Base-by-base conservation (phyloP, 2,888 invertebrate genomes). In the Patella pellucida region DNA sequence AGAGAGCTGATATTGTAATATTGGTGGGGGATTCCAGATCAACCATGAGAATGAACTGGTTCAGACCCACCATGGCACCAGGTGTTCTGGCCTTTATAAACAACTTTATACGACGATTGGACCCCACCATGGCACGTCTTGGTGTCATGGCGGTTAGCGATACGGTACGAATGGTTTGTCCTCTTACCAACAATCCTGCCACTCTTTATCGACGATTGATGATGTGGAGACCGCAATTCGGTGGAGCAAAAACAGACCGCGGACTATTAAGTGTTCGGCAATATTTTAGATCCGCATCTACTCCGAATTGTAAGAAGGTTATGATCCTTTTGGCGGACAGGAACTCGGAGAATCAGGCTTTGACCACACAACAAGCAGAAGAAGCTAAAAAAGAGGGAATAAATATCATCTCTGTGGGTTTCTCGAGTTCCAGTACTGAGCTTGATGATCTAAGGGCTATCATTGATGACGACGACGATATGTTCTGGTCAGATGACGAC, bases 131-230 rank as follows among this genome's bases (percentile, higher is more conserved):
- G 19, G n/a, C 23, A 62, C 62, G 62, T 12, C 23, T 23, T 19
- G 62, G 62, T 62, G 23, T 62, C 62, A 23, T 62, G 62, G 62
- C 62, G 19, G 19, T 62, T 19, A 62, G 62, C 23, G 62, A 62
- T 23, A 62, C 62, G 23, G 12, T 23, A 23, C 19, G 62, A 62
- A 2, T 62, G 3, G 23, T 62, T 19, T 2, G 19, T 62, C 62
- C 62, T 9, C 62, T 62, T 0, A 62, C 19, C 23, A 62, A 23
- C 62, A 62, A 23, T 23, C 23, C 12, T 11, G 23, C 19, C 14
- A 23, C 23, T 15, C 19, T 62, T 23, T 23, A 62, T 19, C 62
- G 23, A 62, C 62, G 62, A 2, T 12, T 62, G 62, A 62, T 62
- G 19, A 23, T 11, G 62, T 62, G 62, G 62, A 19, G 23, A 62